A percentile compares a stretch with the other conserved stretches of the same genome.
Evolutionary conservation across 2,888 invertebrate genomes (phyloP).

Genomic region (Diplazon laetatorius): DNA sequence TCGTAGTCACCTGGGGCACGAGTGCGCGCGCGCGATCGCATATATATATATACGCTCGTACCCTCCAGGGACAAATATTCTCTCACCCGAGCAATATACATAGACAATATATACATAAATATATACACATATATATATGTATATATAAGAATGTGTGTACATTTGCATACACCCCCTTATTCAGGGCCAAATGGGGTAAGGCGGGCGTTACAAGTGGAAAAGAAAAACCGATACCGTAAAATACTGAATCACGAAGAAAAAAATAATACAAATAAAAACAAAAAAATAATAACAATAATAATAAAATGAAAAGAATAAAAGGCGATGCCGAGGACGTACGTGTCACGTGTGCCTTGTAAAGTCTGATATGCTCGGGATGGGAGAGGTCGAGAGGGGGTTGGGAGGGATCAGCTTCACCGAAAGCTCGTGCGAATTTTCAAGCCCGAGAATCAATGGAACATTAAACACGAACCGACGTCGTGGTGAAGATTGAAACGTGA

Average conservation of each 20-base stretch:
- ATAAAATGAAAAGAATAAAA: constrained; percentile 6
- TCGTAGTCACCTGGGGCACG: not conserved
- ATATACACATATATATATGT: constrained; percentile 47
- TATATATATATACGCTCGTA: constrained; percentile 16
- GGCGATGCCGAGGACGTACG: constrained; percentile 7
- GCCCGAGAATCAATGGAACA: constrained; percentile 65
- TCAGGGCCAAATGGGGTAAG: not conserved
- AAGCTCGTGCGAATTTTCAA: constrained; percentile 38
- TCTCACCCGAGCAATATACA: constrained; percentile 7
- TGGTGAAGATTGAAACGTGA: constrained; percentile 66
- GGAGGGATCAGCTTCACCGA: constrained; percentile 19
- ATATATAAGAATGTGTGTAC: too few species aligned
- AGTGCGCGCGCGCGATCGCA: constrained; percentile 11
- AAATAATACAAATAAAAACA: constrained; percentile 7
- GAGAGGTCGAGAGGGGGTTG: too few species aligned
- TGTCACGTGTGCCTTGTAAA: not conserved
- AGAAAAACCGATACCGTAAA: constrained; percentile 2
- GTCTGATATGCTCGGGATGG: not conserved
- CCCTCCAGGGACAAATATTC: constrained; percentile 28
- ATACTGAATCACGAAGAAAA: constrained; percentile 5
- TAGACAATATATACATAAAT: too few species aligned
- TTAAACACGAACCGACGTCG: constrained; percentile 53
- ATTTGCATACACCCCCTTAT: constrained; percentile 14
- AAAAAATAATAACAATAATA: constrained; percentile 18
- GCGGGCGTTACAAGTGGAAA: not conserved